A percentile compares a stretch with the other conserved stretches of the same genome.
These are phyloP conservation scores for Neolamprologus falcicula DNA, from an alignment of 2,113 vertebrate species.

Conservation along the genomic window DNA sequence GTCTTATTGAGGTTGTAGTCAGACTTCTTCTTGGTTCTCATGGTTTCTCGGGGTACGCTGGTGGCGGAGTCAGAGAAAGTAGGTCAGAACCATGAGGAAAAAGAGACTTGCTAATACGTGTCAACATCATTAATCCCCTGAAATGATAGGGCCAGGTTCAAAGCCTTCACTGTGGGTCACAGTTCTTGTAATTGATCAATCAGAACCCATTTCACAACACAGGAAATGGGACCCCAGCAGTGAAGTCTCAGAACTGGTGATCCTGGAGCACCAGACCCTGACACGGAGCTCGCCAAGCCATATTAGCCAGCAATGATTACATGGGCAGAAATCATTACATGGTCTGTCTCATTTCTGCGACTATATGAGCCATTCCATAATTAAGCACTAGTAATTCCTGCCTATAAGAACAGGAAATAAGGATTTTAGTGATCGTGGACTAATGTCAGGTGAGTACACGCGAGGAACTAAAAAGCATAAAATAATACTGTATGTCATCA, in stretches of 20 bases:
- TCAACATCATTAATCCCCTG: slow-evolving; percentile 12
- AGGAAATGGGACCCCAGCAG: not conserved
- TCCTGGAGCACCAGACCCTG: slow-evolving; percentile 20
- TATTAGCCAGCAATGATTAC: slow-evolving; percentile 33
- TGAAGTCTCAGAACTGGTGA: slow-evolving; percentile 13
- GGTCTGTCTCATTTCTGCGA: slow-evolving; percentile 10
- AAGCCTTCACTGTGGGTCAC: slow-evolving; percentile 2
- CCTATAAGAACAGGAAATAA: slow-evolving; percentile 3
- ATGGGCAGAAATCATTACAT: not conserved
- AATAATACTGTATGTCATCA: not conserved
- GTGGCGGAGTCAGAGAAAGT: not conserved
- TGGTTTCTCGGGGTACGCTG: slow-evolving; percentile 87
- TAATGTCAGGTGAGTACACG: not conserved
- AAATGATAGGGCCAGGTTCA: not conserved
- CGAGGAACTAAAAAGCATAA: not conserved
- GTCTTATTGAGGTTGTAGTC: slow-evolving; percentile 92
- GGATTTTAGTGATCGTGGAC: not conserved
- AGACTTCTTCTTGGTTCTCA: slow-evolving; percentile 87
- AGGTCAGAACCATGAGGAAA: not conserved
- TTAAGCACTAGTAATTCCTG: slow-evolving; percentile 3
- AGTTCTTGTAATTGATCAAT: slow-evolving; percentile 49
- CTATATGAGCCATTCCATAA: slow-evolving; percentile 6
- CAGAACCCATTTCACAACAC: slow-evolving; percentile 36
- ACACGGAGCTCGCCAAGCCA: slow-evolving; percentile 1
- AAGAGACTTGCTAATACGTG: not conserved